These are phyloP conservation scores for Tortricodes alternella DNA, from an alignment of 2,888 invertebrate species.

Conservation along the genomic window DNA sequence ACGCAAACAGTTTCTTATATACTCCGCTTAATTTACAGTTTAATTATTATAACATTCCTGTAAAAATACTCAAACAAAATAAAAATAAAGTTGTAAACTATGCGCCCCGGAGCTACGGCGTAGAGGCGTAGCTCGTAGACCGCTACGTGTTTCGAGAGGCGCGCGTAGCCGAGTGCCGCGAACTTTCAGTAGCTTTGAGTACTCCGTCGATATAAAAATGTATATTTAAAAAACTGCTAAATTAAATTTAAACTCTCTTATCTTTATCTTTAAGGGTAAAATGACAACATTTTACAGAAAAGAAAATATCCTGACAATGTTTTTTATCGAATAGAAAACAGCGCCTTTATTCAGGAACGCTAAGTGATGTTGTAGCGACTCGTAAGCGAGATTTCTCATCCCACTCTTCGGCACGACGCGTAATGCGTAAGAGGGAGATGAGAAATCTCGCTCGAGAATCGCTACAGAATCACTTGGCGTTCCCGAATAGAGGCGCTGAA, in stretches of 20 bases:
- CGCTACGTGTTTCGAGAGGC: constrained; percentile 13
- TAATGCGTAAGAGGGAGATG: no score
- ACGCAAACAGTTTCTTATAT: background rate
- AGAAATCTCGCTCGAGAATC: no score
- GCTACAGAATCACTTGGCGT: no score
- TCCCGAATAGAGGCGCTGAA: no score
- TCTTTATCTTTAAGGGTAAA: no score
- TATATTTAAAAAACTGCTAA: background rate
- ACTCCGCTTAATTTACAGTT: background rate
- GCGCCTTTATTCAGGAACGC: no score
- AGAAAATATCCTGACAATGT: no score
- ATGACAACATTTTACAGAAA: background rate
- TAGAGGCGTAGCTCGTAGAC: constrained; percentile 23
- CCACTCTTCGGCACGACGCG: no score
- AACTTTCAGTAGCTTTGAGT: background rate
- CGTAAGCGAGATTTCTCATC: no score
- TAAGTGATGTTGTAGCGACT: no score
- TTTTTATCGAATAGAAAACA: no score
- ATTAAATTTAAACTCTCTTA: no score
- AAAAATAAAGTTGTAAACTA: constrained; percentile 9
- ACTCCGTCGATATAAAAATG: background rate
- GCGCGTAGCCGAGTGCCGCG: constrained; percentile 1
- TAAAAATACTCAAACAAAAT: background rate
- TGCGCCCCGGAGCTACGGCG: constrained; percentile 28
- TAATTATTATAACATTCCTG: background rate